phyloP scores from a whole-genome alignment of 2,797 vertebrate species.

The Melanogrammus aeglefinus region DNA sequence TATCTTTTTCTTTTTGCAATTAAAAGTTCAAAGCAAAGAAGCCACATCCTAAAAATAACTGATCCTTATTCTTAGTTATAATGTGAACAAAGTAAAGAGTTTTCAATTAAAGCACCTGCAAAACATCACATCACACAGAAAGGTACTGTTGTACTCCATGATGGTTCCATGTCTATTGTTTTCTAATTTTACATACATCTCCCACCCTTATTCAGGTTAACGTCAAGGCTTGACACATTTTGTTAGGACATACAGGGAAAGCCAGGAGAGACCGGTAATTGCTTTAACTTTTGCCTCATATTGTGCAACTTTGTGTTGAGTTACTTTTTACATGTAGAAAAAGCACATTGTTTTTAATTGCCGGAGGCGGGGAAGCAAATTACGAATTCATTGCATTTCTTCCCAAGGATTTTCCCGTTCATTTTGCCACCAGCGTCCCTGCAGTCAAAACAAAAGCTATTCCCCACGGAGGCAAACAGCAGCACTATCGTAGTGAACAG shows the following conservation, averaged over 20 bases:
- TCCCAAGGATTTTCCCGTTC: conserved; percentile 19
- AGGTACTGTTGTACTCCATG: neutral
- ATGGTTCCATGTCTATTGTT: neutral
- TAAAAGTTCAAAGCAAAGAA: neutral
- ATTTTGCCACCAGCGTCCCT: conserved; percentile 10
- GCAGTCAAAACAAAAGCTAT: conserved; percentile 29
- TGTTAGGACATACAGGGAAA: neutral
- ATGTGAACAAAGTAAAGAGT: neutral
- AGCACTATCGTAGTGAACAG: neutral
- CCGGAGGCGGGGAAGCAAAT: neutral
- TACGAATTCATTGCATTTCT: neutral
- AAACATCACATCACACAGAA: neutral
- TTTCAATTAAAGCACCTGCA: neutral
- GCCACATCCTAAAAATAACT: neutral
- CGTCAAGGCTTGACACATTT: neutral
- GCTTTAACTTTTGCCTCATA: neutral
- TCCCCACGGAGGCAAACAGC: conserved; percentile 6
- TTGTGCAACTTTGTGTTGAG: neutral
- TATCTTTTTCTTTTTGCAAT: neutral
- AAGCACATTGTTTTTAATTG: neutral
- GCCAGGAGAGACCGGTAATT: neutral
- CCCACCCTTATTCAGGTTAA: neutral
- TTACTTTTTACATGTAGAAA: neutral
- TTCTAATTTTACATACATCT: neutral
- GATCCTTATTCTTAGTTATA: neutral